A percentile compares a stretch with the other conserved stretches of the same genome.
Conservation (phyloP, 2,888 invertebrate species). For the Eristalis tenax region DNA sequence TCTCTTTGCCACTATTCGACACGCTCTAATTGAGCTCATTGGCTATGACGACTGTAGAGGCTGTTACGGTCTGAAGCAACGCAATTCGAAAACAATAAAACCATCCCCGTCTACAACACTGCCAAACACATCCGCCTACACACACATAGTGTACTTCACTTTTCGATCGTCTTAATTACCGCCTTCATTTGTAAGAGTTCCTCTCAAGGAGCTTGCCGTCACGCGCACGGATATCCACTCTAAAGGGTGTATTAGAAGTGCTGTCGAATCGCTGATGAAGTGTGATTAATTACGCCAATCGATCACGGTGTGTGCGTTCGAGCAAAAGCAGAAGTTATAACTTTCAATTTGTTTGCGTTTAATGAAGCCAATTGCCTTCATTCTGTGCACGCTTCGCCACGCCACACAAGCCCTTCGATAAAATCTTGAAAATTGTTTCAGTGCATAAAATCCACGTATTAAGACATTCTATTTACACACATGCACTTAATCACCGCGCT, state of each 20-base stretch:
- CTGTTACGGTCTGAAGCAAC: neutral
- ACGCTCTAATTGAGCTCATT: neutral
- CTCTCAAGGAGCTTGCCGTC: constrained; percentile 1
- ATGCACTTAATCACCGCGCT: constrained; percentile 13
- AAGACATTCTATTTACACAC: neutral
- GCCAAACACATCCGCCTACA: neutral
- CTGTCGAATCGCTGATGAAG: constrained; percentile 1
- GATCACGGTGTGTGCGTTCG: constrained; percentile 2
- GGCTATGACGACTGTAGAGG: neutral
- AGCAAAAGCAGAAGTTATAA: constrained; percentile 17
- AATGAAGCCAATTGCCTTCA: constrained; percentile 24
- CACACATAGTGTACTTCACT: neutral
- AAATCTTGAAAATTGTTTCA: constrained; percentile 13
- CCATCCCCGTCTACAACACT: neutral
- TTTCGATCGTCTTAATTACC: neutral
- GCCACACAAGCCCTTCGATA: neutral
- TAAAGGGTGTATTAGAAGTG: neutral
- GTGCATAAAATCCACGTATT: constrained; percentile 26
- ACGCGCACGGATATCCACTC: neutral
- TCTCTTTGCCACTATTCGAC: neutral
- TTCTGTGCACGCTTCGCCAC: neutral
- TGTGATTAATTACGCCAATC: constrained; percentile 18
- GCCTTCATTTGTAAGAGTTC: neutral
- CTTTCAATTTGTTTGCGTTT: constrained; percentile 30
- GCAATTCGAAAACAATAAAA: neutral